A percentile compares a stretch with the other conserved stretches of the same genome.
Evolutionary conservation across 2,888 invertebrate genomes (phyloP).

Genomic region (Ophion ellenae): DNA sequence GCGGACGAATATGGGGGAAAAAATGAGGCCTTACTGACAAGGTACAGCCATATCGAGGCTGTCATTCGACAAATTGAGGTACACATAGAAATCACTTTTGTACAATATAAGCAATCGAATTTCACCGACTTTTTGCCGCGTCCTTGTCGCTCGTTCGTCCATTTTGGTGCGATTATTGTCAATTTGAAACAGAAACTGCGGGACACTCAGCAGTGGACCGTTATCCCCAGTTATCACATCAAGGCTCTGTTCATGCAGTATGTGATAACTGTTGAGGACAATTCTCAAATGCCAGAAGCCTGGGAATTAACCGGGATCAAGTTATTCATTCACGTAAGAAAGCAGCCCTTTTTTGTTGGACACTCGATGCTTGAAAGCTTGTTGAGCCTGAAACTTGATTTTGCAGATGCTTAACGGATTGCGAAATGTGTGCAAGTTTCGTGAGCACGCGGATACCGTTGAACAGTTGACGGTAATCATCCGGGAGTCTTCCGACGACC

Average conservation of each 20-base stretch:
- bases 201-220: conserved; percentile 83
- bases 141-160: background rate
- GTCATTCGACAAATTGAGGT: conserved; percentile 77
- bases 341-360: background rate
- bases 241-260: conserved; percentile 85
- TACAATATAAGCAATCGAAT: too few species aligned
- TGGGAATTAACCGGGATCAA: conserved; percentile 50
- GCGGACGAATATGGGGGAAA: too few species aligned
- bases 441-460: conserved; percentile 59
- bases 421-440: conserved; percentile 78
- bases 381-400: background rate
- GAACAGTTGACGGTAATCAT: conserved; percentile 68
- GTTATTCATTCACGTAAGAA: conserved; percentile 72
- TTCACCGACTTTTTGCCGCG: too few species aligned
- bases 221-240: conserved; percentile 86
- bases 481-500: conserved; percentile 67
- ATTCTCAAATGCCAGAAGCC: background rate
- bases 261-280: conserved; percentile 70
- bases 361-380: background rate
- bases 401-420: conserved; percentile 83
- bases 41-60: conserved; percentile 76
- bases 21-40: conserved; percentile 82
- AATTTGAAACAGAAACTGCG: conserved; percentile 83
- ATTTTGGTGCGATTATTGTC: background rate
- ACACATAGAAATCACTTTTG: background rate